Evolutionary conservation across 2,113 vertebrate genomes (phyloP).

Genomic region (Sus scrofa): DNA sequence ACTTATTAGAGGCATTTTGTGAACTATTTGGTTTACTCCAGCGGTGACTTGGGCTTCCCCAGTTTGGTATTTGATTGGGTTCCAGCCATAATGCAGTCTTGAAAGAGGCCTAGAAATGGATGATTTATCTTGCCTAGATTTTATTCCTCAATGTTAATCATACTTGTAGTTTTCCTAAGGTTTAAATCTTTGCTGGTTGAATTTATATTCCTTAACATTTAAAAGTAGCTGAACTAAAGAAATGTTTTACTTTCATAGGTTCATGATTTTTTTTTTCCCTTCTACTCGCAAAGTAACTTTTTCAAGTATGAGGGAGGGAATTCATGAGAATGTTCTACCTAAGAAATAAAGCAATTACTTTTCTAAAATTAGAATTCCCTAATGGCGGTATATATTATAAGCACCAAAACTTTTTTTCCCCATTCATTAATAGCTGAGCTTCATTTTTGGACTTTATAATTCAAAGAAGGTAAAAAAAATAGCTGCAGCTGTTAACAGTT

Average conservation of each 20-base stretch:
- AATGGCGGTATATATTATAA: conserved; percentile 7
- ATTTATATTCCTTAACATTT: conserved; percentile 24
- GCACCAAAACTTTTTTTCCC: not conserved
- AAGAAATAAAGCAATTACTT: conserved; percentile 59
- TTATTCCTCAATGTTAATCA: not conserved
- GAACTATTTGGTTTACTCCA: not conserved
- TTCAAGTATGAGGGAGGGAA: not conserved
- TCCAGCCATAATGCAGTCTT: not conserved
- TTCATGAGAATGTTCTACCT: not conserved
- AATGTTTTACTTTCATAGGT: not conserved
- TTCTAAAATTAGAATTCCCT: conserved; percentile 41
- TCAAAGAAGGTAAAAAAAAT: not conserved
- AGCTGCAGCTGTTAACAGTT: not conserved
- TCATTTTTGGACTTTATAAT: not conserved
- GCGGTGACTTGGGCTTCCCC: not conserved
- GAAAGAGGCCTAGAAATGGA: not conserved
- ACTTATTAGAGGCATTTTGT: not conserved
- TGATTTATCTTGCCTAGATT: not conserved
- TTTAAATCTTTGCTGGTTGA: conserved; percentile 37
- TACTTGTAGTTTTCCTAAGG: not conserved
- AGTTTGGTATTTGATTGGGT: not conserved
- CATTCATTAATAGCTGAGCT: not conserved
- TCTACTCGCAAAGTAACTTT: conserved; percentile 26
- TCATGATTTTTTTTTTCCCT: not conserved
- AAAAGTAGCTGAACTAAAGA: conserved; percentile 32